Percentiles rank a stretch among this genome's conserved stretches.
Conservation (phyloP, 2,113 vertebrate species). For the Montifringilla adamsi region DNA sequence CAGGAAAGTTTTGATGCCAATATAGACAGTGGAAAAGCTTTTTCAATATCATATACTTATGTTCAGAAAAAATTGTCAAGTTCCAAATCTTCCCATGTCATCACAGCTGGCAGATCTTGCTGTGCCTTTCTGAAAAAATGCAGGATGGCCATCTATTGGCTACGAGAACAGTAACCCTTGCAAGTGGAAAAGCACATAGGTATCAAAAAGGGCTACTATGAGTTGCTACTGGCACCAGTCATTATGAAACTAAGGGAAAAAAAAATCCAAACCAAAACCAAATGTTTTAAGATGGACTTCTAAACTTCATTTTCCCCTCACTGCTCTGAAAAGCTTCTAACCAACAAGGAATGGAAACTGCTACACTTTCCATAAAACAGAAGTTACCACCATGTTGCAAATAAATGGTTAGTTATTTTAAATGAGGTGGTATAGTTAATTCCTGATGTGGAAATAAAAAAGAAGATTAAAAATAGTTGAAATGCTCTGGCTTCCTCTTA, state of each 20-base stretch:
- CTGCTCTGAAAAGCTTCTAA: not conserved
- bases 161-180: not conserved
- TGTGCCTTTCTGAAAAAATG: not conserved
- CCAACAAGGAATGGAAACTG: constrained; percentile 14
- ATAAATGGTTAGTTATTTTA: constrained; percentile 26
- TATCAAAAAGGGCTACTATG: not conserved
- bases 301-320: not conserved
- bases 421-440: not conserved
- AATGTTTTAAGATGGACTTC: not conserved
- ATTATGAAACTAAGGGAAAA: not conserved
- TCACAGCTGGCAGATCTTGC: not conserved
- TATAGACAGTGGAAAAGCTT: not conserved
- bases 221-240: not conserved
- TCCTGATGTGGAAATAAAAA: not conserved
- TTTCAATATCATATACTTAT: not conserved
- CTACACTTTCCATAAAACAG: constrained; percentile 8
- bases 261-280: not conserved
- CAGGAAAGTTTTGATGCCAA: not conserved
- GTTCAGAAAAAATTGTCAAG: not conserved
- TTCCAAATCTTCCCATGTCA: not conserved
- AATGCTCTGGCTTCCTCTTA: not conserved
- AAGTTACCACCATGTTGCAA: constrained; percentile 13
- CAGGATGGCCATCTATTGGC: not conserved
- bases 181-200: not conserved
- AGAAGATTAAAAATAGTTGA: not conserved